A percentile compares a stretch with the other conserved stretches of the same genome.
Conservation (phyloP, 2,113 vertebrate species). For the Tetraodon nigroviridis region DNA sequence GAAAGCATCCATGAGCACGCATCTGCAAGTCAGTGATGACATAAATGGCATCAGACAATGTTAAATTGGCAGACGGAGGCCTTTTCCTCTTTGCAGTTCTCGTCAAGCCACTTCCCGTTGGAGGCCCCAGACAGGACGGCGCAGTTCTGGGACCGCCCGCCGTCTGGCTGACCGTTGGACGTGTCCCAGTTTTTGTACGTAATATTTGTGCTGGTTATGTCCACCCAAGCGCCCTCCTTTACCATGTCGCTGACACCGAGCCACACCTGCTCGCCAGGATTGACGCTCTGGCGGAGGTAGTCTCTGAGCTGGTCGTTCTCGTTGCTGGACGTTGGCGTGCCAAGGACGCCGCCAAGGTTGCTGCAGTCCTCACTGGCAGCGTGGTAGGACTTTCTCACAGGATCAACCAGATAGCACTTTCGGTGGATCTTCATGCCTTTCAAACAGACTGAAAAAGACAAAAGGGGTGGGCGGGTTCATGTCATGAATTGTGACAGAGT, state of each 20-base stretch:
- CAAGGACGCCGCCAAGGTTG: conserved; percentile 81
- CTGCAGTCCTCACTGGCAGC: conserved; percentile 90
- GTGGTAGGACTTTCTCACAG: conserved; percentile 78
- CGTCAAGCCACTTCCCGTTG: conserved; percentile 84
- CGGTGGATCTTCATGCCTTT: conserved; percentile 84
- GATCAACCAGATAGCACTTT: conserved; percentile 82
- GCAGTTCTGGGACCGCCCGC: conserved; percentile 81
- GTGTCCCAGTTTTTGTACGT: conserved; percentile 89
- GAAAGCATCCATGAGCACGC: conserved; percentile 39
- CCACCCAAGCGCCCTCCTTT: conserved; percentile 79
- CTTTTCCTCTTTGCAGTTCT: conserved; percentile 78
- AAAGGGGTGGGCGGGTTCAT: too few relatives aligned
- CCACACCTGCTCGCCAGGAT: conserved; percentile 76
- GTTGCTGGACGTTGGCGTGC: conserved; percentile 64
- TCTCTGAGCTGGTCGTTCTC: conserved; percentile 83
- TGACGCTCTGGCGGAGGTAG: conserved; percentile 78
- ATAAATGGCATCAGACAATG: conserved; percentile 75
- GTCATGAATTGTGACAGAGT: too few relatives aligned
- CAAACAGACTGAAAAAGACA: conserved; percentile 78
- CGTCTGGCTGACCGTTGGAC: conserved; percentile 77
- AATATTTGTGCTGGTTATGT: conserved; percentile 72
- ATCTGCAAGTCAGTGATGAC: conserved; percentile 3
- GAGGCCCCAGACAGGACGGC: conserved; percentile 69
- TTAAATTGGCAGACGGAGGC: conserved; percentile 89
- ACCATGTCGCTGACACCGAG: conserved; percentile 87